phyloP scores from a whole-genome alignment of 1,140 invertebrate genomes.

The Pteromalus puparum region DNA sequence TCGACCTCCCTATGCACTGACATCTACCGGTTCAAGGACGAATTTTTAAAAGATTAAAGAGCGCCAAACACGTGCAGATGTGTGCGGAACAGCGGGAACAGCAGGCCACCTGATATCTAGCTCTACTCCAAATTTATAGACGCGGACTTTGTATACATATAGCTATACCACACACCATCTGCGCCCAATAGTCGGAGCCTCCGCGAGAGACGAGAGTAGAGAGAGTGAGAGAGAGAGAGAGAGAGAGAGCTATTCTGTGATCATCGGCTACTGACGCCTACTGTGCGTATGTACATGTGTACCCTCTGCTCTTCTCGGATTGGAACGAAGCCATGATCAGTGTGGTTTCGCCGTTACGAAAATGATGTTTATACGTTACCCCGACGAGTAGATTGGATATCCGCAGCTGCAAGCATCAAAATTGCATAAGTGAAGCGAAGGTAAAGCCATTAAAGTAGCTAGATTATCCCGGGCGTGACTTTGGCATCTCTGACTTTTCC shows the following conservation, averaged over 20 bases:
- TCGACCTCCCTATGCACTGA: background rate
- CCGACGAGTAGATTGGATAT: background rate
- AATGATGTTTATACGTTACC: background rate
- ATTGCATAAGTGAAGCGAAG: background rate
- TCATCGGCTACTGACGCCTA: too few relatives aligned
- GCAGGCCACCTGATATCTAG: too few relatives aligned
- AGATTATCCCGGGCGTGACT: too few relatives aligned
- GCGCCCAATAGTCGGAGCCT: background rate
- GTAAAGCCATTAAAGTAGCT: too few relatives aligned
- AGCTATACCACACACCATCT: background rate
- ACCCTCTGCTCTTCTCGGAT: background rate
- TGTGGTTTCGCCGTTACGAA: constrained; percentile 10
- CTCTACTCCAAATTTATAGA: background rate
- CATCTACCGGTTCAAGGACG: background rate
- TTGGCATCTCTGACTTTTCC: too few relatives aligned
- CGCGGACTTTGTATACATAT: background rate
- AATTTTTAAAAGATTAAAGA: background rate
- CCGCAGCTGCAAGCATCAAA: background rate
- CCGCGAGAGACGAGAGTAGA: background rate
- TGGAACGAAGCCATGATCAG: constrained; percentile 11
- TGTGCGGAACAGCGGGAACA: background rate
- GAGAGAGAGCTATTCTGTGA: background rate
- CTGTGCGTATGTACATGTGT: too few relatives aligned
- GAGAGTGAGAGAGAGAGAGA: background rate
- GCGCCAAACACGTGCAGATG: background rate